A percentile compares a stretch with the other conserved stretches of the same genome.
phyloP scores from a whole-genome alignment of 2,888 invertebrate genomes.

The Epinotia demarniana region DNA sequence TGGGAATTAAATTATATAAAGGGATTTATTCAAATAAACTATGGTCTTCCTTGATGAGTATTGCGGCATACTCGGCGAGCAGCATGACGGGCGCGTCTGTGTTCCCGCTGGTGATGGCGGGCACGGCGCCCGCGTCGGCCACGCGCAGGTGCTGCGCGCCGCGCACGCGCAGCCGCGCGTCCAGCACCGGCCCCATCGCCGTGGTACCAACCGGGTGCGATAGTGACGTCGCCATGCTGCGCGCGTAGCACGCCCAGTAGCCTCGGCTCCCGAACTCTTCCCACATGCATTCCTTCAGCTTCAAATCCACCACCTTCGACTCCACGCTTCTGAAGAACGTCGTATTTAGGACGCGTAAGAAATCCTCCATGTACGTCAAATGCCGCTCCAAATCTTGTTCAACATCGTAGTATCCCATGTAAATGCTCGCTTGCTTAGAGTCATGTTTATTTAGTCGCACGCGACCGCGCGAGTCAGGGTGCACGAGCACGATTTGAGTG shows the following conservation, averaged over 20 bases:
- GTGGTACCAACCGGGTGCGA: slow-evolving; percentile 80
- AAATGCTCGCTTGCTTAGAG: slow-evolving; percentile 22
- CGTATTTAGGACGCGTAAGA: slow-evolving; percentile 24
- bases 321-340: slow-evolving; percentile 7
- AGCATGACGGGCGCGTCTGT: slow-evolving; percentile 54
- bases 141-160: slow-evolving; percentile 53
- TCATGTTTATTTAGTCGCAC: slow-evolving; percentile 32
- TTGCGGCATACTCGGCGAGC: slow-evolving; percentile 54
- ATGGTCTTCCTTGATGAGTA: slow-evolving; percentile 47
- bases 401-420: slow-evolving; percentile 31
- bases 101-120: slow-evolving; percentile 53
- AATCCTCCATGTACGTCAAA: slow-evolving; percentile 23
- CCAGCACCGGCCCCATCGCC: slow-evolving; percentile 53
- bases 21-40: background rate
- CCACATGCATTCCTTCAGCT: slow-evolving; percentile 57
- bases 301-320: slow-evolving; percentile 64
- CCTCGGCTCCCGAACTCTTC: slow-evolving; percentile 62
- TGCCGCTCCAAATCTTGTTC: slow-evolving; percentile 29
- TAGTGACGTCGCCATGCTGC: slow-evolving; percentile 80
- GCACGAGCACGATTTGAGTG: slow-evolving; percentile 33
- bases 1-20: too few species aligned
- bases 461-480: slow-evolving; percentile 37
- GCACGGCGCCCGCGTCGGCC: slow-evolving; percentile 55
- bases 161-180: slow-evolving; percentile 51
- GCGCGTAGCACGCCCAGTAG: slow-evolving; percentile 85